Evolutionary conservation across 2,888 invertebrate species (phyloP).

Genomic region (Andrena minutula): DNA sequence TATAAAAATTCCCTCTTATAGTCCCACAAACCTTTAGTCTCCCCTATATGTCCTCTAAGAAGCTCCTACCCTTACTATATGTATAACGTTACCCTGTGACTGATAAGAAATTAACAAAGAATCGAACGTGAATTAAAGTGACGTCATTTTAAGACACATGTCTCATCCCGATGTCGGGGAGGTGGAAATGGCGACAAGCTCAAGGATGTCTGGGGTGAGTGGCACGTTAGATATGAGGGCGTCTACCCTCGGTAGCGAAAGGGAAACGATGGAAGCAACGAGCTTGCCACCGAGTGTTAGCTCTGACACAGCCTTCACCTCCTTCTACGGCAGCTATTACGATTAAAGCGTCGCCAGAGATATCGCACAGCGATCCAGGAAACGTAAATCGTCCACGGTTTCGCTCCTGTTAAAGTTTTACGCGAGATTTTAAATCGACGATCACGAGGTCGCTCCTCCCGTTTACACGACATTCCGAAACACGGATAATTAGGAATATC

Average conservation of each 20-base stretch:
- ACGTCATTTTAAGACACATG: conserved; percentile 82
- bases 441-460: not conserved
- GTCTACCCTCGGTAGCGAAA: conserved; percentile 84
- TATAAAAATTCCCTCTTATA: too few relatives aligned
- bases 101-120: conserved; percentile 34
- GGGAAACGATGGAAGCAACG: conserved; percentile 83
- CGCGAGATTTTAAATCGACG: conserved; percentile 27
- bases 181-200: conserved; percentile 82
- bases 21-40: too few relatives aligned
- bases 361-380: conserved; percentile 26
- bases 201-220: conserved; percentile 80
- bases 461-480: conserved; percentile 14
- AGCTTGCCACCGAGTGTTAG: conserved; percentile 86
- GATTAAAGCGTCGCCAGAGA: conserved; percentile 14
- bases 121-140: conserved; percentile 70
- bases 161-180: conserved; percentile 81
- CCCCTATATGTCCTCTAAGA: not conserved
- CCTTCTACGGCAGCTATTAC: conserved; percentile 86
- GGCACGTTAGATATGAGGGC: conserved; percentile 85
- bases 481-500: conserved; percentile 11
- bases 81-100: not conserved
- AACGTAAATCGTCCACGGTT: not conserved
- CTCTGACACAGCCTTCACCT: conserved; percentile 86
- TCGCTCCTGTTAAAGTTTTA: conserved; percentile 40
- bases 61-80: not conserved